phyloP scores from a whole-genome alignment of 2,888 invertebrate species.

The Pammene aurita region DNA sequence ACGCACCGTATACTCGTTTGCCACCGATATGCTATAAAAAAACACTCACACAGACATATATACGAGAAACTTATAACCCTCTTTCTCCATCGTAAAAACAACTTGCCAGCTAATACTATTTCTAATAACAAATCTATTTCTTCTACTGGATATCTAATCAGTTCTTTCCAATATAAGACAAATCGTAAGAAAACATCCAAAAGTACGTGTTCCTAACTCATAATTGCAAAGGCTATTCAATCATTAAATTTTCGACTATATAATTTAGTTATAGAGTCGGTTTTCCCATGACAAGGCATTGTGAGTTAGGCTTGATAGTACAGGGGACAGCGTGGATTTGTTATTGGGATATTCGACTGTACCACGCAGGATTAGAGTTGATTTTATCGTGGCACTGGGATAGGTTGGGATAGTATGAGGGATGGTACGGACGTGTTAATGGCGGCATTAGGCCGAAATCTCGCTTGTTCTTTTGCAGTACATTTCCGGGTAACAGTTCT shows the following conservation, averaged over 20 bases:
- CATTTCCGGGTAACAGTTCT: constrained; percentile 24
- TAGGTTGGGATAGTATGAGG: constrained; percentile 24
- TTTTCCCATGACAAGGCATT: background rate
- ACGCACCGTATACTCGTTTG: no score
- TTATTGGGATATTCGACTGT: background rate
- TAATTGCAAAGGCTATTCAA: constrained; percentile 7
- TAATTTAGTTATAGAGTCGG: background rate
- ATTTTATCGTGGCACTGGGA: background rate
- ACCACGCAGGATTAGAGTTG: background rate
- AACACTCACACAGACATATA: no score
- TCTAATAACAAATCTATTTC: constrained; percentile 27
- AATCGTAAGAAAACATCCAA: constrained; percentile 35
- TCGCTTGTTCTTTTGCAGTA: constrained; percentile 36
- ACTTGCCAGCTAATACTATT: constrained; percentile 2
- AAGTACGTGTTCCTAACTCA: constrained; percentile 32
- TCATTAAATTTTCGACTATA: background rate
- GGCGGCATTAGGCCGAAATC: constrained; percentile 40
- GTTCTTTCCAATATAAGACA: constrained; percentile 33
- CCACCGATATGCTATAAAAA: no score
- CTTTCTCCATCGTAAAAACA: constrained; percentile 1
- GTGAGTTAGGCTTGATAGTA: background rate
- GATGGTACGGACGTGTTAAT: constrained; percentile 39
- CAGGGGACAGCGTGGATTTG: no score
- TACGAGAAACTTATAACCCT: background rate
- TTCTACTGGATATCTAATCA: constrained; percentile 22